phyloP scores from a whole-genome alignment of 2,888 invertebrate species.

The Adelphocoris suturalis region DNA sequence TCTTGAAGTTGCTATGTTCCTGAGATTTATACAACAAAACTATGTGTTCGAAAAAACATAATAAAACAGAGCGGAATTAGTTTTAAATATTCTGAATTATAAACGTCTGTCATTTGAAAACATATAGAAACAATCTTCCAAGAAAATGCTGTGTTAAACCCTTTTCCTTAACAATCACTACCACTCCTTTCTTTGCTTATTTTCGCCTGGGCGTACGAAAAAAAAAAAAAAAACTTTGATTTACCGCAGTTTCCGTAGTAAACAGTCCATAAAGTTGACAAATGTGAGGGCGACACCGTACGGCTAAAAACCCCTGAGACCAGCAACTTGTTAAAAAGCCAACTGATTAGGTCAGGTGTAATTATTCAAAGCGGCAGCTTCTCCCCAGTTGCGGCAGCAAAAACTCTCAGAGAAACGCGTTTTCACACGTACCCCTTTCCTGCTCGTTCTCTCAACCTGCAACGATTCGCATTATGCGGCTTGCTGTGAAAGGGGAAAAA shows the following conservation, averaged over 20 bases:
- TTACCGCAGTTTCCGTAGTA: not conserved
- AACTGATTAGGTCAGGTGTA: constrained; percentile 52
- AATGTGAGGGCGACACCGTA: not conserved
- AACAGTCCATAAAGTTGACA: constrained; percentile 14
- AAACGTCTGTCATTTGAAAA: no score
- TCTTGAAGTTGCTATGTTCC: no score
- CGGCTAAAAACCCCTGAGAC: constrained; percentile 26
- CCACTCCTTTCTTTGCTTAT: not conserved
- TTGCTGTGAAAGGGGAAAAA: not conserved
- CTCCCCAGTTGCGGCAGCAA: constrained; percentile 5
- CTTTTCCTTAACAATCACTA: no score
- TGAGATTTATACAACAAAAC: no score
- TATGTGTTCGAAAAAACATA: no score
- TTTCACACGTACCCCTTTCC: constrained; percentile 4
- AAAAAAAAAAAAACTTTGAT: not conserved
- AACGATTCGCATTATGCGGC: constrained; percentile 20
- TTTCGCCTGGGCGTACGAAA: not conserved
- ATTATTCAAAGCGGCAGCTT: constrained; percentile 48
- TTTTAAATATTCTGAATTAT: no score
- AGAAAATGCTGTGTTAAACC: no score
- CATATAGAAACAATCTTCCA: no score
- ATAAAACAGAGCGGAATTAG: no score
- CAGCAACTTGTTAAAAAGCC: constrained; percentile 47
- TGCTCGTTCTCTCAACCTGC: constrained; percentile 7
- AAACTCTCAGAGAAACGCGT: constrained; percentile 10